phyloP scores from a whole-genome alignment of 2,113 vertebrate genomes.

The Mionectes macconnelli region DNA sequence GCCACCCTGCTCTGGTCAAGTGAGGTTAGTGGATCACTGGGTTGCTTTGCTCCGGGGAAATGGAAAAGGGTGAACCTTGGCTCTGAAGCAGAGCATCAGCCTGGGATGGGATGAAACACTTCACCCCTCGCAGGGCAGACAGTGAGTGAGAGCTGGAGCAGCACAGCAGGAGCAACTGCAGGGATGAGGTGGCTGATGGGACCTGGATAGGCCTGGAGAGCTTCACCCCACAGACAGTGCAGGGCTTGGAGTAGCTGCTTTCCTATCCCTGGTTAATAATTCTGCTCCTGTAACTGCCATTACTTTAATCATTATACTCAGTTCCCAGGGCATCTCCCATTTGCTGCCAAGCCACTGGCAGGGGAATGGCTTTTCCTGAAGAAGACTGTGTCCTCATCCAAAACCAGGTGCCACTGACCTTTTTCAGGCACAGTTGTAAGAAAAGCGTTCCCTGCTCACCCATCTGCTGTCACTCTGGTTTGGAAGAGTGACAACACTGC shows the following conservation, averaged over 20 bases:
- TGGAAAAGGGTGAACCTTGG: not conserved
- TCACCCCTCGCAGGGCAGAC: no score
- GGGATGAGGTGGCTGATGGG: no score
- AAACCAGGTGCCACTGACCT: not conserved
- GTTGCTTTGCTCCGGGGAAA: no score
- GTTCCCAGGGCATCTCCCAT: not conserved
- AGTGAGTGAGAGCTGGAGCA: no score
- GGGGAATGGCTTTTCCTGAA: not conserved
- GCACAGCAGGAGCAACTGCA: no score
- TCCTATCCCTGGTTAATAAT: no score
- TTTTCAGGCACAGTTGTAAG: not conserved
- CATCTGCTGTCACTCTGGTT: not conserved
- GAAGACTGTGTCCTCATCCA: not conserved
- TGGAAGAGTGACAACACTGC: not conserved
- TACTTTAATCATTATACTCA: not conserved
- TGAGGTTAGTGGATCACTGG: not conserved
- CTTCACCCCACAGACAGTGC: no score
- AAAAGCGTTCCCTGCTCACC: not conserved
- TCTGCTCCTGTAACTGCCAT: not conserved
- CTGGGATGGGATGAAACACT: not conserved
- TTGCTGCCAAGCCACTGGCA: not conserved
- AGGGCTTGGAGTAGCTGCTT: no score
- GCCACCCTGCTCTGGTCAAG: not conserved
- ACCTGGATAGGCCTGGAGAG: no score
- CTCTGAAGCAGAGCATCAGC: not conserved